Percentiles rank a stretch among this genome's conserved stretches.
These are phyloP conservation scores for Julus scanicus DNA, from an alignment of 2,888 invertebrate species.

Conservation along the genomic window DNA sequence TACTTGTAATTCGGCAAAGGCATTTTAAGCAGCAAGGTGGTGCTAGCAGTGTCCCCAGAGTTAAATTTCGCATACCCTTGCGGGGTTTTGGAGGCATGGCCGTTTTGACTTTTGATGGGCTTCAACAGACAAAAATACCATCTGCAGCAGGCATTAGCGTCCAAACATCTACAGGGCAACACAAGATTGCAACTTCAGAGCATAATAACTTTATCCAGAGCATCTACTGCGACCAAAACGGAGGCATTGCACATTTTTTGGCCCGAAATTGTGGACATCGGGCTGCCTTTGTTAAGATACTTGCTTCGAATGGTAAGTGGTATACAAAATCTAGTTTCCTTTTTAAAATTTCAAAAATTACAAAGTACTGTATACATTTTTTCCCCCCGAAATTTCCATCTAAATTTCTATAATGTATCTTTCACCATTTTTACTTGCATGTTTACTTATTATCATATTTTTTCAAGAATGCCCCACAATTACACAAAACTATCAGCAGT, in stretches of 20 bases:
- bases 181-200: neutral
- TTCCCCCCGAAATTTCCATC: too few relatives aligned
- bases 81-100: slow-evolving; percentile 30
- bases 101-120: neutral
- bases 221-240: neutral
- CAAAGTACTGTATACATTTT: too few relatives aligned
- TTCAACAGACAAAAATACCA: neutral
- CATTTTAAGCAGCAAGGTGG: neutral
- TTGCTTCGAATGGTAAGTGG: neutral
- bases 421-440: too few relatives aligned
- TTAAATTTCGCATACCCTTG: slow-evolving; percentile 21
- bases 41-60: neutral
- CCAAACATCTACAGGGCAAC: neutral
- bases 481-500: too few relatives aligned
- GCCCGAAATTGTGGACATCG: slow-evolving; percentile 32
- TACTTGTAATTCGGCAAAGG: neutral
- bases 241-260: neutral
- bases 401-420: too few relatives aligned
- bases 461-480: too few relatives aligned
- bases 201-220: neutral
- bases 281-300: slow-evolving; percentile 16
- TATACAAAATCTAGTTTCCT: too few relatives aligned
- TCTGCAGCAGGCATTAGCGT: neutral
- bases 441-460: too few relatives aligned
- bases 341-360: too few relatives aligned